These are phyloP conservation scores for Pseudoips prasinana DNA, from an alignment of 2,888 invertebrate species.

Conservation along the genomic window DNA sequence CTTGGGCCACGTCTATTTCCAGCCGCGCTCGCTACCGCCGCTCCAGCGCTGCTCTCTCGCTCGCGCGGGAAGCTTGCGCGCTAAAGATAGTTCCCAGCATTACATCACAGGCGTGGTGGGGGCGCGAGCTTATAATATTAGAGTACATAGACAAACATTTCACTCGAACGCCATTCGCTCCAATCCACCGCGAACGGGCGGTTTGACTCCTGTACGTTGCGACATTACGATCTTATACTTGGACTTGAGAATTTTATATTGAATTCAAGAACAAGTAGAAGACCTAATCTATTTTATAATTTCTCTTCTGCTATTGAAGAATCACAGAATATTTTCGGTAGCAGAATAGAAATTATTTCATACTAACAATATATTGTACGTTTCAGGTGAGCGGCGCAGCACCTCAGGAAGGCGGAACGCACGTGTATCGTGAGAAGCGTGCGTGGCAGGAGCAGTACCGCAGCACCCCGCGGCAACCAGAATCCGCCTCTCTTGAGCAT, in stretches of 20 bases:
- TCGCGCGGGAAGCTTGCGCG: constrained; percentile 44
- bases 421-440: constrained; percentile 84
- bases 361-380: constrained; percentile 7
- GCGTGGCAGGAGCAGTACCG: constrained; percentile 80
- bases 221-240: constrained; percentile 39
- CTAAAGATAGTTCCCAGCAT: constrained; percentile 75
- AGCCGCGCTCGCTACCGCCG: constrained; percentile 60
- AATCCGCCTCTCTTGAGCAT: constrained; percentile 83
- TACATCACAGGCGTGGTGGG: constrained; percentile 78
- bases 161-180: constrained; percentile 74
- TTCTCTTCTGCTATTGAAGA: constrained; percentile 18
- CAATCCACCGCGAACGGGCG: constrained; percentile 61
- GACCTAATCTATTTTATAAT: too few species aligned
- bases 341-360: neutral
- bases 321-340: neutral
- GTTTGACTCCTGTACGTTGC: constrained; percentile 63
- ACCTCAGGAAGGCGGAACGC: constrained; percentile 69
- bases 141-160: constrained; percentile 79
- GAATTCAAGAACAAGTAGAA: constrained; percentile 14
- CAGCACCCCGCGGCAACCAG: constrained; percentile 81
- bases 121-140: constrained; percentile 79
- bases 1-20: constrained; percentile 83
- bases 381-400: constrained; percentile 68
- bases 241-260: constrained; percentile 21
- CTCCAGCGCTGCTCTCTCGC: constrained; percentile 70